Conservation (phyloP, 2,888 invertebrate genomes). For the Halictus quadricinctus region DNA sequence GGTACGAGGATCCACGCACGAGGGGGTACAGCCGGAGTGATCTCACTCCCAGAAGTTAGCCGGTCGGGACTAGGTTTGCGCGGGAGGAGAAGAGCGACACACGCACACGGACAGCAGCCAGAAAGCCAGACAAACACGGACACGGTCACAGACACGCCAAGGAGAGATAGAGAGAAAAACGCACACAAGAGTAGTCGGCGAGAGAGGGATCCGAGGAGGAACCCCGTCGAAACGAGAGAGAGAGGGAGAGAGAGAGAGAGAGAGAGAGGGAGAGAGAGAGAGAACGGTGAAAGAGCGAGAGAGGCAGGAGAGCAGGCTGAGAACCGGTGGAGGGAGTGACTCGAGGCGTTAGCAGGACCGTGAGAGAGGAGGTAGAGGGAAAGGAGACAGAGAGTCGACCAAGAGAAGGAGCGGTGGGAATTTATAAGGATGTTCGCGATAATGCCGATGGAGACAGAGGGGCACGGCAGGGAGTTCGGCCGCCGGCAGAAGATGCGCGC, state of each 20-base stretch:
- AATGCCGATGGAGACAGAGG: conserved; percentile 83
- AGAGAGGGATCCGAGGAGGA: conserved; percentile 59
- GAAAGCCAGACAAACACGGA: neutral
- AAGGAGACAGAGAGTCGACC: conserved; percentile 73
- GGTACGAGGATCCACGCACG: conserved; percentile 57
- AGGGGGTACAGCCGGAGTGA: conserved; percentile 70
- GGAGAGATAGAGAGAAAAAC: neutral
- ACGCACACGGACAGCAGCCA: neutral
- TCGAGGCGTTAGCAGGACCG: conserved; percentile 69
- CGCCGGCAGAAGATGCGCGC: conserved; percentile 86
- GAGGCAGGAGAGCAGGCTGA: conserved; percentile 48
- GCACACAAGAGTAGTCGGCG: conserved; percentile 32
- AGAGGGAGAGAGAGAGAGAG: conserved; percentile 59
- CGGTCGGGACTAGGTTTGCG: conserved; percentile 70
- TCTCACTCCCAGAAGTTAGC: conserved; percentile 74
- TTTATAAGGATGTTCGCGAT: conserved; percentile 83
- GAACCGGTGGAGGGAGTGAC: conserved; percentile 63
- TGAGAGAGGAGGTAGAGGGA: conserved; percentile 73
- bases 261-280: conserved; percentile 43
- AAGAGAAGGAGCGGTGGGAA: conserved; percentile 81
- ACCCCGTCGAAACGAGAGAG: conserved; percentile 13
- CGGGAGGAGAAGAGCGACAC: conserved; percentile 69
- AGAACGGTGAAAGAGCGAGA: conserved; percentile 21
- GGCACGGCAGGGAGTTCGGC: conserved; percentile 83
- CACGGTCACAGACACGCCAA: neutral